Conservation (phyloP, 2,888 invertebrate genomes). For the Cactoblastis cactorum region DNA sequence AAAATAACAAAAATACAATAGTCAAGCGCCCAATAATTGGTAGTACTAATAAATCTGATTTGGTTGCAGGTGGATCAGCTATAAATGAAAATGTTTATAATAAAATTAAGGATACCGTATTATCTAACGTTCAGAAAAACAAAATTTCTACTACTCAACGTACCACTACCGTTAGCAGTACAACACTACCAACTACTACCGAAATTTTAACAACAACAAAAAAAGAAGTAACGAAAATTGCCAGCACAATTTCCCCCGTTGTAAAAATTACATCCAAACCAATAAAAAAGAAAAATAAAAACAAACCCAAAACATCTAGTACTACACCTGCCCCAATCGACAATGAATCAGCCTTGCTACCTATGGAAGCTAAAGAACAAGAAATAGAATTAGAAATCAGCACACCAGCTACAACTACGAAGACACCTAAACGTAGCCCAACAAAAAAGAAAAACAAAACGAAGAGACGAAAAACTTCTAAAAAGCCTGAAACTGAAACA, state of each 20-base stretch:
- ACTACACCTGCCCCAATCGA: slow-evolving; percentile 44
- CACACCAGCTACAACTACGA: slow-evolving; percentile 66
- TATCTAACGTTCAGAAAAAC: slow-evolving; percentile 75
- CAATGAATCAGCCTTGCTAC: slow-evolving; percentile 61
- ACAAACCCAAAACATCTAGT: slow-evolving; percentile 49
- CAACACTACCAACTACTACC: slow-evolving; percentile 41
- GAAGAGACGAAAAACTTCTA: slow-evolving; percentile 78
- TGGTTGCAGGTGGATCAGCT: slow-evolving; percentile 67
- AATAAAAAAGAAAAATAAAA: slow-evolving; percentile 63
- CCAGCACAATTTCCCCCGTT: slow-evolving; percentile 30
- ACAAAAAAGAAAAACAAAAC: slow-evolving; percentile 78
- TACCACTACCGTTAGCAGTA: slow-evolving; percentile 37
- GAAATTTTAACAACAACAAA: slow-evolving; percentile 46
- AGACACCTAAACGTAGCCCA: slow-evolving; percentile 66
- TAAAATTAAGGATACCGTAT: slow-evolving; percentile 81
- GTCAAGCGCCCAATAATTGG: slow-evolving; percentile 63
- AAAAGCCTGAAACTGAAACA: slow-evolving; percentile 50
- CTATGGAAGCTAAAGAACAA: slow-evolving; percentile 70
- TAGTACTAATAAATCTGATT: slow-evolving; percentile 69
- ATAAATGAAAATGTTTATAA: slow-evolving; percentile 75
- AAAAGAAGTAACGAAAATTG: slow-evolving; percentile 45
- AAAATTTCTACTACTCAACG: slow-evolving; percentile 50
- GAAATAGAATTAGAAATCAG: slow-evolving; percentile 73
- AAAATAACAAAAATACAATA: slow-evolving; percentile 43
- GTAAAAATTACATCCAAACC: slow-evolving; percentile 53